Evolutionary conservation across 2,888 invertebrate genomes (phyloP).

Genomic region (Nomada lathburiana): DNA sequence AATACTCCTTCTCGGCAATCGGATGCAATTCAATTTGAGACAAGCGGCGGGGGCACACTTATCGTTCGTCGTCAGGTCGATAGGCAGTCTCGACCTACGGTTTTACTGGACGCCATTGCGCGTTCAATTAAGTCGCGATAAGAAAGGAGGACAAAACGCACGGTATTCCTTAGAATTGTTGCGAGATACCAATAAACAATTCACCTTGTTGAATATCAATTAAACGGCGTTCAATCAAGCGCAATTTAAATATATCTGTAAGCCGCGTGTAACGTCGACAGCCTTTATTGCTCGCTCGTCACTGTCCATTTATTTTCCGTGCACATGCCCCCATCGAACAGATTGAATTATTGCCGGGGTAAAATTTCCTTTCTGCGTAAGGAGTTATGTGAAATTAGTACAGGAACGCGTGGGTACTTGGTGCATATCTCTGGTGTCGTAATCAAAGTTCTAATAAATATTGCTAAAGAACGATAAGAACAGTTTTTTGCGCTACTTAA

Average conservation of each 20-base stretch:
- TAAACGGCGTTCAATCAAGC: constrained; percentile 23
- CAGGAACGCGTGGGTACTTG: too few species aligned
- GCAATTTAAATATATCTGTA: constrained; percentile 11
- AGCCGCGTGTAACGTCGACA: background rate
- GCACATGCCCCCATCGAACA: background rate
- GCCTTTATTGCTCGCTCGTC: background rate
- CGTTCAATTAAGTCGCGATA: constrained; percentile 50
- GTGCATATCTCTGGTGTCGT: too few species aligned
- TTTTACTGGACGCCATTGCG: constrained; percentile 40
- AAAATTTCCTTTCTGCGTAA: too few species aligned
- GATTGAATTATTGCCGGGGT: too few species aligned
- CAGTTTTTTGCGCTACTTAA: too few species aligned
- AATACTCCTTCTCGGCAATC: constrained; percentile 20
- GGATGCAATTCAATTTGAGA: constrained; percentile 46
- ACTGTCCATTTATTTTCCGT: background rate
- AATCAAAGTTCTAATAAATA: too few species aligned
- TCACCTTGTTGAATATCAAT: constrained; percentile 24
- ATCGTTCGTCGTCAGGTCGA: constrained; percentile 53
- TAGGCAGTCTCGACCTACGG: constrained; percentile 44
- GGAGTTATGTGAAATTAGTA: too few species aligned
- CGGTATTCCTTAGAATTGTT: constrained; percentile 35
- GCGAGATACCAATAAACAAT: constrained; percentile 43
- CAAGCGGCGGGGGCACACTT: constrained; percentile 30
- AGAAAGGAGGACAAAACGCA: constrained; percentile 48
- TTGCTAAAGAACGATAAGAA: too few species aligned